A percentile compares a stretch with the other conserved stretches of the same genome.
These are phyloP conservation scores for Megalops atlanticus DNA, from an alignment of 2,113 vertebrate species.

Conservation along the genomic window DNA sequence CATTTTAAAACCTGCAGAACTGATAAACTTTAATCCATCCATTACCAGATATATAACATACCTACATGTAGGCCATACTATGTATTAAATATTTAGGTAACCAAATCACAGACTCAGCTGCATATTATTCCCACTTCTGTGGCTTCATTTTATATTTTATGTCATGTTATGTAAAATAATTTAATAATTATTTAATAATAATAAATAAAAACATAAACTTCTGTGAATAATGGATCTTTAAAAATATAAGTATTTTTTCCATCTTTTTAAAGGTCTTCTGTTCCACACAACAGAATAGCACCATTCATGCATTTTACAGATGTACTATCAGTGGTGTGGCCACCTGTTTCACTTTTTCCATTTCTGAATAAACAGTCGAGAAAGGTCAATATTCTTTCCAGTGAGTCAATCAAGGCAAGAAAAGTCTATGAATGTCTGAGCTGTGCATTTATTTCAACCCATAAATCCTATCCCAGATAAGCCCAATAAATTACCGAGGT, in stretches of 20 bases:
- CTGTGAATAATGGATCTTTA: not conserved
- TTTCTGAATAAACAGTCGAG: too few relatives aligned
- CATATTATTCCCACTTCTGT: not conserved
- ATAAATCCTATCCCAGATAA: too few relatives aligned
- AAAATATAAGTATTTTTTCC: not conserved
- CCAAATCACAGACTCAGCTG: not conserved
- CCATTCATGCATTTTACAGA: not conserved
- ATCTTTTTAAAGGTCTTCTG: not conserved
- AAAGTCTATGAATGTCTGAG: too few relatives aligned
- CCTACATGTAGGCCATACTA: not conserved
- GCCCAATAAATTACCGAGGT: too few relatives aligned
- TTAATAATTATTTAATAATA: too few relatives aligned
- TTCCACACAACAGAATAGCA: too few relatives aligned
- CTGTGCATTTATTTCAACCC: too few relatives aligned
- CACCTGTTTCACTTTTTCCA: not conserved
- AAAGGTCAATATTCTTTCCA: too few relatives aligned
- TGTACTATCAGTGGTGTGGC: not conserved
- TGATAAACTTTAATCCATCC: too few relatives aligned
- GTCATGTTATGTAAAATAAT: not conserved
- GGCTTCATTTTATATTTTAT: not conserved
- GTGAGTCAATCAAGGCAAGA: too few relatives aligned
- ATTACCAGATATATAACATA: too few relatives aligned
- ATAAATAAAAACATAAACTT: too few relatives aligned
- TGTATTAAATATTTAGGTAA: not conserved
- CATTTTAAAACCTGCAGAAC: constrained; percentile 1